Base-by-base conservation (phyloP, 1,140 invertebrate genomes). In the Frieseomelitta varia region DNA sequence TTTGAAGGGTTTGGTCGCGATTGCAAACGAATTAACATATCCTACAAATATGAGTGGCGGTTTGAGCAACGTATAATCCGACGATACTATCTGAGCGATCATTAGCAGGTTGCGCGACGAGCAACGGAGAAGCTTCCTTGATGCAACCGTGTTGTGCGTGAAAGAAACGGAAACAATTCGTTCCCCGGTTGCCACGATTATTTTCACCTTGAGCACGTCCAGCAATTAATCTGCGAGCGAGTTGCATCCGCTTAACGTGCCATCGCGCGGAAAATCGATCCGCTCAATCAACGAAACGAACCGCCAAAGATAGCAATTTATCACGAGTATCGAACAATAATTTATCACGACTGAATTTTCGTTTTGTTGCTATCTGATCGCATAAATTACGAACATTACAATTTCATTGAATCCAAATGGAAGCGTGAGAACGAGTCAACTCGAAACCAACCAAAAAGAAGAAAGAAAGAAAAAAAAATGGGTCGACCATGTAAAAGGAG, bases 141-240 rank as follows among this genome's bases (percentile, higher is more conserved):
- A 65, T 74, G 47, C 19, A 81, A 51, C 69, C 2, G 24, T 15
- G 47, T n/a, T 47, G 51, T 27, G 53, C 53, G 51, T 51, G 55
- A 61, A 80, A 80, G 34, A 69, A 47, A 69, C 53, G 79, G 67
- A 61, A 71, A 72, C 55, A 80, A 80, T 81, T 73, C 39, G 55
- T 61, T 72, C 69, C 34, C 47, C 24, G 75, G 56, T 73, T 74
- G 79, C 58, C 27, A 53, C 39, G 58, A 74, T 74, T 65, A 81
- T 67, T 81, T 65, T 65, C 67, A 72, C 79, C 79, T 80, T 72
- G 79, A 80, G 8, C 68, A 61, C 39, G 34, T 27, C 68, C 8
- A 58, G 55, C 55, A 72, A 80, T 80, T 80, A 80, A 80, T 80
- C 53, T 19, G 6, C 30, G 15, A 24, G 47, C 19, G 11, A 47